These are phyloP conservation scores for Polyploca ridens DNA, from an alignment of 2,888 invertebrate genomes.

Conservation along the genomic window DNA sequence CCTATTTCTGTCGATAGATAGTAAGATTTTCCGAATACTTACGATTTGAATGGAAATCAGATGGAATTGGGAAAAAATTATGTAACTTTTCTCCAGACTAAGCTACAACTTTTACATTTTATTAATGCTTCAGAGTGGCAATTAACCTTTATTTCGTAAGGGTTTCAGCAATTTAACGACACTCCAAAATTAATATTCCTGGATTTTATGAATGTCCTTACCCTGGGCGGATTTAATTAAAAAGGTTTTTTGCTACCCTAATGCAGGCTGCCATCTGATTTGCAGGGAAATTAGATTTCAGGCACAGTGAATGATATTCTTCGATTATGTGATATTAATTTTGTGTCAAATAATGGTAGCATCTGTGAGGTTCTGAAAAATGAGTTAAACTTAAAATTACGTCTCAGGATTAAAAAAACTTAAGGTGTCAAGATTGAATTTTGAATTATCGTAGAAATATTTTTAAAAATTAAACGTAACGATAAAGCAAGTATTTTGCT, in stretches of 20 bases:
- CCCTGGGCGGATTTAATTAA: background rate
- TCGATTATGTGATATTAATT: background rate
- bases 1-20: too few relatives aligned
- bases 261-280: background rate
- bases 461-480: too few relatives aligned
- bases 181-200: background rate
- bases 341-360: background rate
- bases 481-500: too few relatives aligned
- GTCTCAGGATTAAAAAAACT: too few relatives aligned
- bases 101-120: background rate
- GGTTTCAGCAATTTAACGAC: conserved; percentile 2
- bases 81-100: background rate
- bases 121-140: background rate
- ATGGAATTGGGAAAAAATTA: background rate
- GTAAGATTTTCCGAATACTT: too few relatives aligned
- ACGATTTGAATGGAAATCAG: too few relatives aligned
- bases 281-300: background rate
- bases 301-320: background rate
- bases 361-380: background rate
- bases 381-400: too few relatives aligned
- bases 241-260: background rate
- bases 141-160: conserved; percentile 2
- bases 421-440: too few relatives aligned
- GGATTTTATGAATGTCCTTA: background rate
- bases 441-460: too few relatives aligned